phyloP scores from a whole-genome alignment of 2,888 invertebrate species.

The Pharmacophagus antenor region DNA sequence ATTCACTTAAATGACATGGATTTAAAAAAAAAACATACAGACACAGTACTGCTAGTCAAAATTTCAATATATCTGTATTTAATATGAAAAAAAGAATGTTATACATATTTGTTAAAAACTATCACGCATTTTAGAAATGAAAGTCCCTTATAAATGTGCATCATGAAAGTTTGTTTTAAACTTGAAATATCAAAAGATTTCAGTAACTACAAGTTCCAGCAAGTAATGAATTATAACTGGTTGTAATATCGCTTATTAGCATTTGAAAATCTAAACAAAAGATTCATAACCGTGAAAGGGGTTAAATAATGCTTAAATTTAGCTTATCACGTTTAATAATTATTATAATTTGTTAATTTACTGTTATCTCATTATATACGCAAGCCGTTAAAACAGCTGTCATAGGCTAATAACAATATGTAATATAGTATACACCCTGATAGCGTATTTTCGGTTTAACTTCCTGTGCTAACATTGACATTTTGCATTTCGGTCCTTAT shows the following conservation, averaged over 20 bases:
- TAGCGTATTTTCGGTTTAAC: constrained; percentile 3
- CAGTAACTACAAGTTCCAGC: no score
- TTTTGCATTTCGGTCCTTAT: background rate
- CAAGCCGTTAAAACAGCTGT: constrained; percentile 20
- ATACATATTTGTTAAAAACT: no score
- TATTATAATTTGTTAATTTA: constrained; percentile 1
- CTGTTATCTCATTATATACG: constrained; percentile 12
- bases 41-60: background rate
- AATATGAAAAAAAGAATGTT: no score
- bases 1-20: background rate
- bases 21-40: background rate
- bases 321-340: background rate
- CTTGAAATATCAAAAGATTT: no score
- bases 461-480: background rate
- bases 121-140: no score
- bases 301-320: background rate
- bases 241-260: no score
- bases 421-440: no score
- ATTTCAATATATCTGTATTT: no score
- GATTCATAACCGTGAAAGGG: background rate
- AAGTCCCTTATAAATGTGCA: no score
- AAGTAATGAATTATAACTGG: background rate
- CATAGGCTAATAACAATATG: constrained; percentile 3
- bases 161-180: no score
- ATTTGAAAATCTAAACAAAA: background rate